Percentiles rank a stretch among this genome's conserved stretches.
Evolutionary conservation across 2,797 vertebrate genomes (phyloP).

Genomic region (Orestias chungarensis): DNA sequence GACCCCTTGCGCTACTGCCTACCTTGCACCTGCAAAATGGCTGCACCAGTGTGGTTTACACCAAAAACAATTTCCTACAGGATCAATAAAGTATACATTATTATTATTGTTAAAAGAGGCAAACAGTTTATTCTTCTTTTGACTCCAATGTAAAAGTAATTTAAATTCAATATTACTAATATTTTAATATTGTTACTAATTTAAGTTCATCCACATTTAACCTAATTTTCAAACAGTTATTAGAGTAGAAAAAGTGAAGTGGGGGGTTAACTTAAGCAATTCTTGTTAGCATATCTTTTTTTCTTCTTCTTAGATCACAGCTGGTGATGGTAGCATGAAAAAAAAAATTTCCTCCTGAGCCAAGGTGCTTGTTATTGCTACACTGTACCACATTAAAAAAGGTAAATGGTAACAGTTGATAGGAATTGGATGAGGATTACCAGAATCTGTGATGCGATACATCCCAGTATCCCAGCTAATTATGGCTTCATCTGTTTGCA

Average conservation of each 20-base stretch:
- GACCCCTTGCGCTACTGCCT: too few species aligned
- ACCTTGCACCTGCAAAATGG: too few species aligned
- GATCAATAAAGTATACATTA: too few species aligned
- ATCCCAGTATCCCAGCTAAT: constrained; percentile 22
- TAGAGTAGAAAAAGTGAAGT: constrained; percentile 8
- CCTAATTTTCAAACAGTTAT: constrained; percentile 4
- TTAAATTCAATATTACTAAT: too few species aligned
- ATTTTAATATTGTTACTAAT: too few species aligned
- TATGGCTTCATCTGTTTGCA: constrained; percentile 7
- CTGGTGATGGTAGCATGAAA: constrained; percentile 1
- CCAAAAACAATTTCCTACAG: too few species aligned
- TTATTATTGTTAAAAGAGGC: too few species aligned
- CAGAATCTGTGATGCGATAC: constrained; percentile 42
- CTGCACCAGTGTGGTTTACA: too few species aligned
- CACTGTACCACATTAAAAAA: constrained; percentile 11
- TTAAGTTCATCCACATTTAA: background rate
- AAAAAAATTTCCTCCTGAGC: constrained; percentile 20
- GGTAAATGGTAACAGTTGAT: constrained; percentile 28
- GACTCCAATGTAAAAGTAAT: too few species aligned
- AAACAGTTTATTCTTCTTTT: too few species aligned
- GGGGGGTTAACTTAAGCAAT: constrained; percentile 9
- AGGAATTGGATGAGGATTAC: constrained; percentile 36
- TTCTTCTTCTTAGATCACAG: constrained; percentile 24
- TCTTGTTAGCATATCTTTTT: constrained; percentile 12
- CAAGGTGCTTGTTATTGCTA: constrained; percentile 32